Evolutionary conservation across 2,113 vertebrate genomes (phyloP).

Genomic region (Nycticryphes semicollaris): DNA sequence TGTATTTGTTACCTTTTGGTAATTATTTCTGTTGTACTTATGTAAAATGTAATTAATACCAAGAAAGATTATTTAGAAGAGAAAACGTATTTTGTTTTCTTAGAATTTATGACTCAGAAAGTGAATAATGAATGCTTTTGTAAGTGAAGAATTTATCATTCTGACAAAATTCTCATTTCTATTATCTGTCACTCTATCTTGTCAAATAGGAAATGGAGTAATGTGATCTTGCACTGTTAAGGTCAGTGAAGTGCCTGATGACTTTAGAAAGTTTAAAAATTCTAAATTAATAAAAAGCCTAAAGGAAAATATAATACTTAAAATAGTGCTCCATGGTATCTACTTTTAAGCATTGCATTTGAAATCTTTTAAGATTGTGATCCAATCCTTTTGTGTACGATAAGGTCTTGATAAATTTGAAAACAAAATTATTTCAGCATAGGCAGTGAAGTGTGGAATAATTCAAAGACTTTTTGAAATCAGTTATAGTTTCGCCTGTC

Average conservation of each 20-base stretch:
- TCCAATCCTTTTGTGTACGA: neutral
- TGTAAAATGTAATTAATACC: neutral
- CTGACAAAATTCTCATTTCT: neutral
- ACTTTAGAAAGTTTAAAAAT: neutral
- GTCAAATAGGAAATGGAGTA: neutral
- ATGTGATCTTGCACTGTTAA: neutral
- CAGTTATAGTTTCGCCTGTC: fast-evolving
- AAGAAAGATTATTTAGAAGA: neutral
- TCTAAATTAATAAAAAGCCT: neutral
- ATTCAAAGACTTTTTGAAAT: neutral
- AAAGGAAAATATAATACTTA: neutral
- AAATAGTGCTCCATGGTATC: neutral
- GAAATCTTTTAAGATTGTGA: neutral
- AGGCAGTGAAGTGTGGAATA: neutral
- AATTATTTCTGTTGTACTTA: neutral
- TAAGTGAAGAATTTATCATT: neutral
- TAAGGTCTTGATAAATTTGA: neutral
- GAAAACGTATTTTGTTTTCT: slow-evolving; percentile 19
- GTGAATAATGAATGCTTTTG: neutral
- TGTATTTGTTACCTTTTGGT: neutral
- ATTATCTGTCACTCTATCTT: neutral
- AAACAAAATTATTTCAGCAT: neutral
- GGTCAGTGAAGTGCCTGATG: neutral
- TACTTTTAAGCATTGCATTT: neutral
- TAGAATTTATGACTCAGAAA: neutral